Base-by-base conservation (phyloP, 2,113 vertebrate species). In the Lynx canadensis region DNA sequence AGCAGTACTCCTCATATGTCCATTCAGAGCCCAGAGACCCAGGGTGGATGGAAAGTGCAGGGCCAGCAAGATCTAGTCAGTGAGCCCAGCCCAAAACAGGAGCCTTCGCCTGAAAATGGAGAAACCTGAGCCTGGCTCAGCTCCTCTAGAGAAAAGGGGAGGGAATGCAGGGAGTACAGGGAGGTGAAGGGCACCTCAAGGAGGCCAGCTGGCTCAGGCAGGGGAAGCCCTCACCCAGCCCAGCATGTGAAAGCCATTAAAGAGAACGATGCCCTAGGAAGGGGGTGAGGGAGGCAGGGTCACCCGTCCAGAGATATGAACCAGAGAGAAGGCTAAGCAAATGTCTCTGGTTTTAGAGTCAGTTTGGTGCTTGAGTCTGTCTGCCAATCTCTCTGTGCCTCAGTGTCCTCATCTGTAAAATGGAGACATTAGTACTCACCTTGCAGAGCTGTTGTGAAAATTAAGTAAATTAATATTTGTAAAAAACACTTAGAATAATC, bases 71-170 rank as follows among this genome's bases (percentile, higher is more conserved):
- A 95, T 88, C 71, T 85, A 16, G 2, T 45, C 60, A 50, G 82
- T 55, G 81, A 96, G 84, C 89, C 86, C 69, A 80, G 55, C 69
- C 33, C 90, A 79, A 79, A 81, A 45, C 69, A 91, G 82, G 85
- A 93, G 81, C 10, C 68, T 92, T 45, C 69, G 65, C 31, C 38
- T 93, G 66, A 74, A 94, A 83, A 92, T 48, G 69, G 55, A 95
- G 97, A 98, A 97, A 97, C 41, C 97, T 41, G 95, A 98, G 92
- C 87, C 87, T 60, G 80, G 9, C 83, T 95, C 57, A 63, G 71
- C 63, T 87, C 36, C 78, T 31, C 57, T 16, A 52, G 57, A 84
- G 79, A 94, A 68, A 68, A 73, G 45, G 5, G 41, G 41, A 74
- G 57, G 69, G 15, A 21, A 41, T 36, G 38, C 82, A 89, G 71